Evolutionary conservation across 2,888 invertebrate species (phyloP).

Genomic region (Tridacna crocea): DNA sequence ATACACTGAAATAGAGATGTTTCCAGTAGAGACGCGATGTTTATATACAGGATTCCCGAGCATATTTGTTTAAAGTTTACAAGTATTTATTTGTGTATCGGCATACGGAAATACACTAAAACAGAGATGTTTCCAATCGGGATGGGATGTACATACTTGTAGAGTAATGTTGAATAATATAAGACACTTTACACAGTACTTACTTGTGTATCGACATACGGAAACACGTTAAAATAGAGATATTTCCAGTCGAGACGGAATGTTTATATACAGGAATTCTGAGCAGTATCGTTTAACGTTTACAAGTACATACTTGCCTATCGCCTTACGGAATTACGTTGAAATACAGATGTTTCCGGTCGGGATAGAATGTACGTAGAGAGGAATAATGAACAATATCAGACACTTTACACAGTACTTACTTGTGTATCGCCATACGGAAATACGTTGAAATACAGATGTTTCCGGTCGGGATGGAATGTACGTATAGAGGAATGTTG

Average conservation of each 20-base stretch:
- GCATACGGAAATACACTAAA: too few species aligned
- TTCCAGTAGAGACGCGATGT: slow-evolving; percentile 27
- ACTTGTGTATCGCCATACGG: slow-evolving; percentile 50
- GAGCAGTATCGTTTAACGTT: too few species aligned
- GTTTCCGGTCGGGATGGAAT: slow-evolving; percentile 37
- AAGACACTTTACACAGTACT: neutral
- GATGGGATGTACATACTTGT: slow-evolving; percentile 11
- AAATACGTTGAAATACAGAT: slow-evolving; percentile 41
- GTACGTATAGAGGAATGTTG: slow-evolving; percentile 23
- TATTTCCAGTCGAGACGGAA: slow-evolving; percentile 31
- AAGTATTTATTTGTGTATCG: too few species aligned
- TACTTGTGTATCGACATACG: slow-evolving; percentile 41
- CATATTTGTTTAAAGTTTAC: too few species aligned
- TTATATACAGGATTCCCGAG: too few species aligned
- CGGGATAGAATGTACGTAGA: slow-evolving; percentile 19
- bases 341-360: too few species aligned
- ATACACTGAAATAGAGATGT: slow-evolving; percentile 39
- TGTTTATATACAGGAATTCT: too few species aligned
- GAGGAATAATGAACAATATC: slow-evolving; percentile 26
- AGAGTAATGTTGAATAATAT: neutral
- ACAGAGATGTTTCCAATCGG: too few species aligned
- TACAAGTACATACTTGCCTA: too few species aligned
- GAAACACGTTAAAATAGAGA: slow-evolving; percentile 39
- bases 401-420: slow-evolving; percentile 21
- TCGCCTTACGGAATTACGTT: too few species aligned